Evolutionary conservation across 1,140 invertebrate genomes (phyloP).

Genomic region (Nasonia longicornis): DNA sequence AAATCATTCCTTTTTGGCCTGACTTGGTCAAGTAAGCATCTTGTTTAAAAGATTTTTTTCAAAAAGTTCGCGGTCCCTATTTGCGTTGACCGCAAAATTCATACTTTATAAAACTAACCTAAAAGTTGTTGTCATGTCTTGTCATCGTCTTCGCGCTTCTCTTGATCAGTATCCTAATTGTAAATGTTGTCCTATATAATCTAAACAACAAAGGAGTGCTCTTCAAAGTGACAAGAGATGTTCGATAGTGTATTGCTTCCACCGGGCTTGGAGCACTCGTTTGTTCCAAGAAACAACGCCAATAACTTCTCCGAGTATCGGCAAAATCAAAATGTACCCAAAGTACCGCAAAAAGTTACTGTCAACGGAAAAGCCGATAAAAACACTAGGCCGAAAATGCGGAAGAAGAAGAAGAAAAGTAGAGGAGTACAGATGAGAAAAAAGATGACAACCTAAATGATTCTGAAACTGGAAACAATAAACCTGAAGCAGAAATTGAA

Average conservation of each 20-base stretch:
- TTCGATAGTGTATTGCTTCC: constrained; percentile 10
- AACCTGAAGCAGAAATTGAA: constrained; percentile 70
- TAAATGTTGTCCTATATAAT: neutral
- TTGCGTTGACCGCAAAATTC: too few species aligned
- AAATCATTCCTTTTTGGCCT: too few species aligned
- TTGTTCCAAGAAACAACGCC: neutral
- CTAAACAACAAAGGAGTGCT: neutral
- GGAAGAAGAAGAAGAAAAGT: constrained; percentile 82
- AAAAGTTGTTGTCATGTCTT: too few species aligned
- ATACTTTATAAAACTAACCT: too few species aligned
- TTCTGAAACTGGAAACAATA: constrained; percentile 48
- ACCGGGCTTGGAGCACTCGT: constrained; percentile 35
- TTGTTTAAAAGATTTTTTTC: too few species aligned
- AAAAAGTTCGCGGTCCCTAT: too few species aligned
- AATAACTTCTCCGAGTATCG: neutral
- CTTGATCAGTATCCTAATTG: neutral
- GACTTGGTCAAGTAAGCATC: too few species aligned
- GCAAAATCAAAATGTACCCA: neutral
- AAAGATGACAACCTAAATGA: constrained; percentile 55
- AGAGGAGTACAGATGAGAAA: constrained; percentile 63
- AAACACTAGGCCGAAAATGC: constrained; percentile 68
- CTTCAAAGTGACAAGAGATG: neutral
- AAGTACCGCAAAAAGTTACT: neutral
- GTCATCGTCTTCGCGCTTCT: neutral
- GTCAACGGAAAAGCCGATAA: constrained; percentile 31